These are phyloP conservation scores for Dreissena polymorpha DNA, from an alignment of 1,140 invertebrate species.

Conservation along the genomic window DNA sequence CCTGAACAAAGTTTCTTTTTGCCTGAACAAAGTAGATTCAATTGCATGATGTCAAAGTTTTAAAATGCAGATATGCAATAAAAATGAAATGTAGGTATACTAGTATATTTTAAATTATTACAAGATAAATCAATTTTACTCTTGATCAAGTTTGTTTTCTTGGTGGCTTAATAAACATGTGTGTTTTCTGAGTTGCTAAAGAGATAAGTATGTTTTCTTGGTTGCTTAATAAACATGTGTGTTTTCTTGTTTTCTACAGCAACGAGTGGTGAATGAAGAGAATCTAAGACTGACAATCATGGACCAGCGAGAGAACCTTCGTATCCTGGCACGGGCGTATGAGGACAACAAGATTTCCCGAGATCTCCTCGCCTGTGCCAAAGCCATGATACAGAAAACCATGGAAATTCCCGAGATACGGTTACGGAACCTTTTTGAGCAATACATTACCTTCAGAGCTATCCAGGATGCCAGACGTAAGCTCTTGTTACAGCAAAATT, in stretches of 20 bases:
- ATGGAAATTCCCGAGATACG: constrained; percentile 44
- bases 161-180: too few species aligned
- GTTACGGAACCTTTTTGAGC: constrained; percentile 38
- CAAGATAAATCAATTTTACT: too few species aligned
- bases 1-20: too few species aligned
- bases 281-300: constrained; percentile 28
- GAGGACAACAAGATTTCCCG: constrained; percentile 50
- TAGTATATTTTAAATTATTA: too few species aligned
- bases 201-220: too few species aligned
- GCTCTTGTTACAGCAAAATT: not conserved
- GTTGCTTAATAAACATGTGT: too few species aligned
- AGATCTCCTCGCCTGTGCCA: constrained; percentile 30
- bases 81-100: too few species aligned
- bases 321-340: constrained; percentile 27
- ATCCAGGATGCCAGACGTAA: constrained; percentile 38
- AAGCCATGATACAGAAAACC: constrained; percentile 43
- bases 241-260: constrained; percentile 2
- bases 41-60: too few species aligned
- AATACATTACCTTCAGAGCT: constrained; percentile 41
- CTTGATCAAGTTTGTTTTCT: too few species aligned
- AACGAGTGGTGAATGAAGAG: constrained; percentile 20
- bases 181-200: too few species aligned
- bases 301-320: constrained; percentile 37
- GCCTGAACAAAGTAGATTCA: too few species aligned
- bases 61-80: too few species aligned